Base-by-base conservation (phyloP, 1,140 invertebrate species). In the Venustaconcha ellipsiformis region DNA sequence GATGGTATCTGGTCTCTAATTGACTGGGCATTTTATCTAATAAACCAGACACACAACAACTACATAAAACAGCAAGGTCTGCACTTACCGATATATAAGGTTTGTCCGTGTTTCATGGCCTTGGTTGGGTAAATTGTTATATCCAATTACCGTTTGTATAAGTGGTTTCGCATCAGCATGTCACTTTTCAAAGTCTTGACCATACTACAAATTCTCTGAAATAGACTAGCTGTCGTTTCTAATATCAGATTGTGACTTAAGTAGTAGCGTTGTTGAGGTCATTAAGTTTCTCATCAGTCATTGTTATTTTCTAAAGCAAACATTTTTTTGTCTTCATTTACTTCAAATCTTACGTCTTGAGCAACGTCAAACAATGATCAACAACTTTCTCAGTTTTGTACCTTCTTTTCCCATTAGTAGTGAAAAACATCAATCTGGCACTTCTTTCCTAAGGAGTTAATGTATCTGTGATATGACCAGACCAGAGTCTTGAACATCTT, bases 101-200 rank as follows among this genome's bases (percentile, higher is more conserved):
- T 23, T n/a, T 76, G 13, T 57, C 68, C 74, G 66, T 76, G 74
- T 64, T 76, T 76, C 74, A 76, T 76, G 26, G 74, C 74, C 15
- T 30, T 48, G 14, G 67, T 69, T 17, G 17, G 57, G 23, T 26
- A 56, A 18, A 20, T 17, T 56, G 14, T 15, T 69, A 20, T 64
- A 2, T 4, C 67, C 74, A n/a, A 70, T 48, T 12, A 75, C 48
- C 13, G 74, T 58, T 12, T 66, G 18, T 17, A 71, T 56, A 14
- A 72, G 20, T 17, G 63, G 14, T 26, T 37, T 20, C 6, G 70
- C 17, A 59, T 72, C 70, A 55, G 63, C 48, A 26, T 18, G 48
- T 78, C 56, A 17, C 66, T 67, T 69, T 14, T 56, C 55, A 78
- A n/a, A 5, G 70, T 69, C 3, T 67, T 57, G 11, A 72, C 64